phyloP scores from a whole-genome alignment of 1,140 invertebrate species.

The Drosophila orena region DNA sequence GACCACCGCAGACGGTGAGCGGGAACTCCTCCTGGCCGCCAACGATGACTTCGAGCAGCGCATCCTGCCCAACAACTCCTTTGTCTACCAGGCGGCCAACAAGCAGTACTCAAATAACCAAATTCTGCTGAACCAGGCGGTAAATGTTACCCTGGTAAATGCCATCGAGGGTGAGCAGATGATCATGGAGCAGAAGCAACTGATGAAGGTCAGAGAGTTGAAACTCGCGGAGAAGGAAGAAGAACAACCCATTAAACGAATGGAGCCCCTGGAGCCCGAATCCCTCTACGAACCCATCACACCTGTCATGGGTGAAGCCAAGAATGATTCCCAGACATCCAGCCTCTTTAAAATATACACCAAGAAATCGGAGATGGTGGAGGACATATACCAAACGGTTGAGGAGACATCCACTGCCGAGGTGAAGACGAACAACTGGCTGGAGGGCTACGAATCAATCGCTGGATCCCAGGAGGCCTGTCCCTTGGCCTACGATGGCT shows the following conservation, averaged over 20 bases:
- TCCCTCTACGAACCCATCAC: slow-evolving; percentile 78
- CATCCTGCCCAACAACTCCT: slow-evolving; percentile 73
- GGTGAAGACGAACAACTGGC: slow-evolving; percentile 43
- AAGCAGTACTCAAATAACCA: slow-evolving; percentile 74
- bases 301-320: slow-evolving; percentile 38
- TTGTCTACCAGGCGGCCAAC: slow-evolving; percentile 69
- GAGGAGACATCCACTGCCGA: slow-evolving; percentile 46
- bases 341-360: slow-evolving; percentile 58
- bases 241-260: not conserved
- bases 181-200: slow-evolving; percentile 77
- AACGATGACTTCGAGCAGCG: slow-evolving; percentile 78
- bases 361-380: slow-evolving; percentile 22
- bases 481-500: slow-evolving; percentile 51
- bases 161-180: slow-evolving; percentile 72
- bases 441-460: slow-evolving; percentile 80
- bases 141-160: slow-evolving; percentile 74
- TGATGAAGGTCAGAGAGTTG: slow-evolving; percentile 15
- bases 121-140: slow-evolving; percentile 70
- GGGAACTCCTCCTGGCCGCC: slow-evolving; percentile 33
- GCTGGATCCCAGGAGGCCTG: slow-evolving; percentile 60
- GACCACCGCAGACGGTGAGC: slow-evolving; percentile 12
- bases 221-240: not conserved
- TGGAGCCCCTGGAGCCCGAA: slow-evolving; percentile 20
- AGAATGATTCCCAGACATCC: slow-evolving; percentile 65
- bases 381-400: slow-evolving; percentile 78